Percentiles rank a stretch among this genome's conserved stretches.
Evolutionary conservation across 2,113 vertebrate genomes (phyloP).

Genomic region (Lasiurus cinereus): DNA sequence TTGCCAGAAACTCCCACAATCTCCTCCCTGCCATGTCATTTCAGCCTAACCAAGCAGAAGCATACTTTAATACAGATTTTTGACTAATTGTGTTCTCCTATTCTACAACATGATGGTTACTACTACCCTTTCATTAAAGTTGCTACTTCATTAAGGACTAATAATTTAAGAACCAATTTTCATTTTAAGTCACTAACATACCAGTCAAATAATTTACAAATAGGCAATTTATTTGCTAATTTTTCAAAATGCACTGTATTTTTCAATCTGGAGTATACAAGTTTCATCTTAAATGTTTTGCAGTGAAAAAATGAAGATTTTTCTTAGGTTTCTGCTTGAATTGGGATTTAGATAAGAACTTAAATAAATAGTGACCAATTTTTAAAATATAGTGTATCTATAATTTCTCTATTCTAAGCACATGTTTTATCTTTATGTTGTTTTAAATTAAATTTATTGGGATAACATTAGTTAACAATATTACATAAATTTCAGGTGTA

Average conservation of each 20-base stretch:
- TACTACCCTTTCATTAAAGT: constrained; percentile 18
- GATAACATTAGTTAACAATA: not conserved
- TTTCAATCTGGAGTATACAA: not conserved
- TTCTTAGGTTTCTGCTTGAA: not conserved
- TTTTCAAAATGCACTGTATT: not conserved
- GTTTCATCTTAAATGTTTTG: not conserved
- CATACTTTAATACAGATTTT: constrained; percentile 45
- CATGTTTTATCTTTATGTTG: not conserved
- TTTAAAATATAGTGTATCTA: not conserved
- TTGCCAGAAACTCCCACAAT: constrained; percentile 3
- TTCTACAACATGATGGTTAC: constrained; percentile 10
- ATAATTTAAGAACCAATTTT: constrained; percentile 50
- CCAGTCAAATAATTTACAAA: constrained; percentile 42
- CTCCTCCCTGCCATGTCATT: not conserved
- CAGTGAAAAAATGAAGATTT: not conserved
- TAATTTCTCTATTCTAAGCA: not conserved
- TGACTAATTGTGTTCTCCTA: not conserved
- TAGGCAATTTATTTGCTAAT: constrained; percentile 28
- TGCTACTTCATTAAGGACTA: constrained; percentile 53
- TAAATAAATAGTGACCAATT: not conserved
- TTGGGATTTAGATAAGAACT: not conserved
- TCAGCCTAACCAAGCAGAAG: constrained; percentile 32
- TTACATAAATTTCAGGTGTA: not conserved
- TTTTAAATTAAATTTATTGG: not conserved
- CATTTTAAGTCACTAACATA: constrained; percentile 55